Evolutionary conservation across 2,113 vertebrate species (phyloP).

Genomic region (Cinclus mexicanus): DNA sequence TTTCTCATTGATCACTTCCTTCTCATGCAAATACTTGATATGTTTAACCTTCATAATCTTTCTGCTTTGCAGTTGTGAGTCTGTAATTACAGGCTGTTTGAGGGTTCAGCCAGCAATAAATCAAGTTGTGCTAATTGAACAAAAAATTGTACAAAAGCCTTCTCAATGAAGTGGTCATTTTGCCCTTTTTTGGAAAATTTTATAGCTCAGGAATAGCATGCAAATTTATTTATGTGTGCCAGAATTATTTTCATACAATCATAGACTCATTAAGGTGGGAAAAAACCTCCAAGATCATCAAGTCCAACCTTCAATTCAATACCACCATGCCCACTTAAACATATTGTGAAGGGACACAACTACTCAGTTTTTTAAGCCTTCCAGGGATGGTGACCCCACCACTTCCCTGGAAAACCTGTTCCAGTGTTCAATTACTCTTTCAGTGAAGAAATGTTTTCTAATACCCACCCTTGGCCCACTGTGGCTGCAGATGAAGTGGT

Average conservation of each 20-base stretch:
- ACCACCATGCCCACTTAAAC: background rate
- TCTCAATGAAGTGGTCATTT: background rate
- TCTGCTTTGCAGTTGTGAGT: background rate
- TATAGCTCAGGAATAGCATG: background rate
- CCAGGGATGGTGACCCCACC: too few relatives aligned
- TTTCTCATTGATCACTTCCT: conserved; percentile 24
- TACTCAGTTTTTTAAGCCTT: background rate
- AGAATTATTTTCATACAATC: background rate
- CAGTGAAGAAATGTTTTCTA: background rate
- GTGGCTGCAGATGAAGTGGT: background rate
- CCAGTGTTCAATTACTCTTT: background rate
- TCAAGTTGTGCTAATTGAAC: background rate
- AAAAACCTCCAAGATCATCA: background rate
- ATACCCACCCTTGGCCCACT: background rate
- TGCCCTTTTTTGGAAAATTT: background rate
- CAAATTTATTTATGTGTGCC: background rate
- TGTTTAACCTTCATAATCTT: conserved; percentile 57
- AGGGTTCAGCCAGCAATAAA: conserved; percentile 30
- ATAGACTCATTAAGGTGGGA: background rate
- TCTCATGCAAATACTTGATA: conserved; percentile 22
- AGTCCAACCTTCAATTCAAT: background rate
- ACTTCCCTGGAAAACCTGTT: background rate
- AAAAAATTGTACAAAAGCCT: background rate
- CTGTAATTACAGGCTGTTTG: conserved; percentile 31
- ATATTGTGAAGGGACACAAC: background rate